Conservation (phyloP, 2,888 invertebrate genomes). For the Idaea biselata region DNA sequence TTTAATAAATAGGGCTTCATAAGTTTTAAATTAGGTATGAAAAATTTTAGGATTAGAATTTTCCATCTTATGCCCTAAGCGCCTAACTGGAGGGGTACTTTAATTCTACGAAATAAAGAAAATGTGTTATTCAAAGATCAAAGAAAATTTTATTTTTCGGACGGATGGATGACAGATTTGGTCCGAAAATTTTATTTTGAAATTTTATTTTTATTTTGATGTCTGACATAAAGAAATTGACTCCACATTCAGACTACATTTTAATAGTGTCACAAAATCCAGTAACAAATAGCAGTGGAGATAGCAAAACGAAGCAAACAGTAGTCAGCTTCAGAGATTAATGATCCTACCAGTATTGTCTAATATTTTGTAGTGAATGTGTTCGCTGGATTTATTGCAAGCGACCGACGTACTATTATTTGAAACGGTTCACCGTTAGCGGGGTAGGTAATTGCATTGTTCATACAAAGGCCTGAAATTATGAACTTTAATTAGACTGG, state of each 20-base stretch:
- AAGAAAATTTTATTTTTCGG: too few species aligned
- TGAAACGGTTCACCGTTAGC: conserved; percentile 19
- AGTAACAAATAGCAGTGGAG: conserved; percentile 15
- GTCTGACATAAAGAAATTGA: conserved; percentile 7
- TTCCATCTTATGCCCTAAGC: too few species aligned
- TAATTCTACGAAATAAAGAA: too few species aligned
- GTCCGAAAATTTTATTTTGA: too few species aligned
- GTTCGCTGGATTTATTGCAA: conserved; percentile 24
- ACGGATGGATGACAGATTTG: too few species aligned
- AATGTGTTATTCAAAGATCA: too few species aligned
- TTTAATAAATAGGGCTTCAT: too few species aligned
- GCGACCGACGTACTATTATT: conserved; percentile 26
- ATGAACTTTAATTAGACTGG: neutral
- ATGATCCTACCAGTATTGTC: conserved; percentile 26
- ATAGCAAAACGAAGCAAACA: conserved; percentile 21
- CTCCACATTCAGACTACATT: neutral
- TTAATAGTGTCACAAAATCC: neutral
- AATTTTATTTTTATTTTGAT: too few species aligned
- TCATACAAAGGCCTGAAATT: conserved; percentile 10
- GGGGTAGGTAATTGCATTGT: conserved; percentile 19
- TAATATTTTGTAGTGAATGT: conserved; percentile 27
- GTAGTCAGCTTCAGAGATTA: conserved; percentile 22
- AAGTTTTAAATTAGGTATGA: too few species aligned
- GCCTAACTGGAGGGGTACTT: too few species aligned
- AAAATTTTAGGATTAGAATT: too few species aligned